Percentiles rank a stretch among this genome's conserved stretches.
Evolutionary conservation across 2,797 vertebrate genomes (phyloP).

Genomic region (Acridotheres tristis): DNA sequence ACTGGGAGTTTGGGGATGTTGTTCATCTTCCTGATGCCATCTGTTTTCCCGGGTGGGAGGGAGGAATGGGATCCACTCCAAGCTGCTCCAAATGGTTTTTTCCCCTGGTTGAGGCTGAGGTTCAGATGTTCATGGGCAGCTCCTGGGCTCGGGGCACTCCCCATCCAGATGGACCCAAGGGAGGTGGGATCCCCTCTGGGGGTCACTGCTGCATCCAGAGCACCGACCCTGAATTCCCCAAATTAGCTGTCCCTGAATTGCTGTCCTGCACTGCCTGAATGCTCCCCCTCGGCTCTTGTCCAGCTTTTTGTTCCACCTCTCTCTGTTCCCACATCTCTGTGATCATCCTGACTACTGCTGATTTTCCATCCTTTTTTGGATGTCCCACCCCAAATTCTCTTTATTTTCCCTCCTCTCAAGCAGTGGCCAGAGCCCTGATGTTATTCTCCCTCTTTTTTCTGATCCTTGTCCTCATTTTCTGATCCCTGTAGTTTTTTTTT

Average conservation of each 20-base stretch:
- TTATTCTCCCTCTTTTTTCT: background rate
- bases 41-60: conserved; percentile 55
- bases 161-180: background rate
- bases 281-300: background rate
- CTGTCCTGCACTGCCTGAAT: background rate
- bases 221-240: too few relatives aligned
- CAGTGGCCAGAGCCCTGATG: background rate
- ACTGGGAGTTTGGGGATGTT: background rate
- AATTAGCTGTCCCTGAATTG: background rate
- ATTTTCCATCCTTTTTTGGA: background rate
- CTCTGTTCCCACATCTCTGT: background rate
- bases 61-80: conserved; percentile 26
- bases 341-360: background rate
- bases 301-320: background rate
- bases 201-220: background rate
- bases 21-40: conserved; percentile 33
- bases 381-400: background rate
- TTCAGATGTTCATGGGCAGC: conserved; percentile 17
- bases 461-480: background rate
- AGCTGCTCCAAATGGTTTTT: conserved; percentile 23
- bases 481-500: background rate
- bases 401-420: background rate
- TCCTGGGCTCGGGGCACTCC: background rate
- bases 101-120: background rate
- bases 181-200: background rate